Conservation (phyloP, 2,888 invertebrate species). For the Carcina quercana region DNA sequence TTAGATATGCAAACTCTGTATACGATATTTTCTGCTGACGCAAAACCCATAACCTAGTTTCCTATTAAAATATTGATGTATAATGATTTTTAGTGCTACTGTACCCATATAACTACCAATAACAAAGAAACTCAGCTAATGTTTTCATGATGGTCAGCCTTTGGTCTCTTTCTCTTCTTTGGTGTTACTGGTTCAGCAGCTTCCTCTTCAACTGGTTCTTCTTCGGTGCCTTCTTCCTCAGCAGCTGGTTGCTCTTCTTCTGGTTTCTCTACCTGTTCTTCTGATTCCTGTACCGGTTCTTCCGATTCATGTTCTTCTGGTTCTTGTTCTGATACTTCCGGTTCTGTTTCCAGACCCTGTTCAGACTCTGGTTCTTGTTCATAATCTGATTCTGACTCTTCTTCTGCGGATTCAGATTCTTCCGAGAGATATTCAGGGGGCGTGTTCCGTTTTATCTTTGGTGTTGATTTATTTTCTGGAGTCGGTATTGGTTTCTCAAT, state of each 20-base stretch:
- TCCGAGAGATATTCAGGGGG: not conserved
- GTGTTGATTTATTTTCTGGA: not conserved
- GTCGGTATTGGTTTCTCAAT: not conserved
- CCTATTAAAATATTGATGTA: too few species aligned
- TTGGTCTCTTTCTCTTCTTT: constrained; percentile 10
- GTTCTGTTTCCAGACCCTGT: not conserved
- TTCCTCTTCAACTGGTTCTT: constrained; percentile 2
- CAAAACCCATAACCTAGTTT: too few species aligned
- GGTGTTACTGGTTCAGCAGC: constrained; percentile 10
- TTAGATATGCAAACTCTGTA: too few species aligned
- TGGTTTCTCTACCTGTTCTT: too few species aligned
- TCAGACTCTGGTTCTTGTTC: not conserved
- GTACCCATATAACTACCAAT: too few species aligned
- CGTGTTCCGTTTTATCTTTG: too few species aligned
- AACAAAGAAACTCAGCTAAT: too few species aligned
- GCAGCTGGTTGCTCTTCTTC: too few species aligned
- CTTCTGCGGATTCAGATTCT: not conserved
- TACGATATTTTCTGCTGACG: too few species aligned
- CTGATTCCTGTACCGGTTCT: constrained; percentile 2
- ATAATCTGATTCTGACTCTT: not conserved
- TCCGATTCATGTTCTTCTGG: not conserved
- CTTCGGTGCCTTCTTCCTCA: not conserved
- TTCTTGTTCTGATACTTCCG: not conserved
- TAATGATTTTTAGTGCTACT: too few species aligned
- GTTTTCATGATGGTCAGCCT: constrained; percentile 23